phyloP scores from a whole-genome alignment of 2,113 vertebrate species.

The Chlorocebus sabaeus region DNA sequence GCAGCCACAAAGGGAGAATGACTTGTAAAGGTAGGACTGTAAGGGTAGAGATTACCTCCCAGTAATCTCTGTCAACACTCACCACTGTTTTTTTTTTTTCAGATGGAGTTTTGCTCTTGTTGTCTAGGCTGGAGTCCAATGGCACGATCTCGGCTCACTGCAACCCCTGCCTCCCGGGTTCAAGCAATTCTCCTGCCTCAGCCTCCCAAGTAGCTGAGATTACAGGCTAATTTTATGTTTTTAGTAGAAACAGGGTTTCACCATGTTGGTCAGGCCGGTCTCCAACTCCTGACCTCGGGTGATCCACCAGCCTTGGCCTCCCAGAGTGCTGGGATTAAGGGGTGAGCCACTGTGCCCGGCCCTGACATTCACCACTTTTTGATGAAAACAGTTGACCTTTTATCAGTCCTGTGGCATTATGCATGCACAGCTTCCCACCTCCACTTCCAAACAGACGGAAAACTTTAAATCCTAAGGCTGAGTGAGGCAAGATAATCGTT shows the following conservation, averaged over 20 bases:
- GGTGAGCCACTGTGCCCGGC: not conserved
- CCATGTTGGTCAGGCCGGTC: not conserved
- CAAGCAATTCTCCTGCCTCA: not conserved
- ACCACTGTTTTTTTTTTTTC: not conserved
- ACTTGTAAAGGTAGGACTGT: not conserved
- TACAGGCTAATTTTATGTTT: not conserved
- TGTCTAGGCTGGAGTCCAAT: not conserved
- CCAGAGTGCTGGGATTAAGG: not conserved
- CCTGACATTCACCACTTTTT: not conserved
- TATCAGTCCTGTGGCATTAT: not conserved
- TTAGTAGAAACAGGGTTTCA: not conserved
- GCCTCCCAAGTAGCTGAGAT: not conserved
- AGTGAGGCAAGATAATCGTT: too few relatives aligned
- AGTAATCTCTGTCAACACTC: not conserved
- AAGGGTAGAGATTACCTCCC: not conserved
- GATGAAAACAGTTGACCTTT: not conserved
- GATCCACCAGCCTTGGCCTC: not conserved
- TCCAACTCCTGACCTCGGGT: not conserved
- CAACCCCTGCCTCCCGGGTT: rapidly evolving
- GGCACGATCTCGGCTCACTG: not conserved
- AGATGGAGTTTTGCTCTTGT: not conserved
- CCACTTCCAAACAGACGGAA: not conserved
- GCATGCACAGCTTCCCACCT: not conserved
- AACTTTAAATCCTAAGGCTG: not conserved
- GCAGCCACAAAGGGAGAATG: not conserved